These are phyloP conservation scores for Tipula helvola DNA, from an alignment of 2,888 invertebrate genomes.

Conservation along the genomic window DNA sequence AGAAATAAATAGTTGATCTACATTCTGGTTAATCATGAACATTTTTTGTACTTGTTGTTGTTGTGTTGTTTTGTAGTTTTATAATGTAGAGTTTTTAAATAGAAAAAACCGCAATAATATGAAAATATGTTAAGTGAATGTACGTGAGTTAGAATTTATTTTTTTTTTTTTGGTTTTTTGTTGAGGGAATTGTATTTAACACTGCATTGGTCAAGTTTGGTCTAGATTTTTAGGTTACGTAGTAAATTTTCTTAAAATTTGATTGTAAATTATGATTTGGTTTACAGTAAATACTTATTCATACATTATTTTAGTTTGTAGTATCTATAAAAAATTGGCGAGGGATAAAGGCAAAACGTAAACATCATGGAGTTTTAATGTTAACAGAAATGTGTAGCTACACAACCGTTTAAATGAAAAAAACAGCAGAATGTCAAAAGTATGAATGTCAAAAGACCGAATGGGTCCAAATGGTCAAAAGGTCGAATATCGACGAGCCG, in stretches of 20 bases:
- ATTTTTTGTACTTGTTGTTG: neutral
- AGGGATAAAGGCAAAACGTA: no score
- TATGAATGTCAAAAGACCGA: no score
- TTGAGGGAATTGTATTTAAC: neutral
- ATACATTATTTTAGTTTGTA: no score
- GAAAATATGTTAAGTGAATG: neutral
- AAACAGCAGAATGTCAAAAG: no score
- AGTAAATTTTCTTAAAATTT: neutral
- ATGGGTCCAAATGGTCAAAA: no score
- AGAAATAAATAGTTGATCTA: neutral
- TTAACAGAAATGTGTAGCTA: no score
- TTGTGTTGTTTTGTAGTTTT: neutral
- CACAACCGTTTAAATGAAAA: no score
- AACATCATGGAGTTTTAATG: no score
- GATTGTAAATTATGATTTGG: neutral
- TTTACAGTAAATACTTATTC: no score
- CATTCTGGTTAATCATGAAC: neutral
- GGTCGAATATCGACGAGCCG: no score
- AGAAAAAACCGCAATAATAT: neutral
- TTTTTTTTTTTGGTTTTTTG: neutral
- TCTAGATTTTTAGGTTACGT: neutral
- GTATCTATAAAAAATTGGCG: no score
- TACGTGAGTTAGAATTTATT: neutral
- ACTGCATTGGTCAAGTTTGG: neutral
- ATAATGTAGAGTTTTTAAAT: neutral